These are phyloP conservation scores for Nephrotoma appendiculata DNA, from an alignment of 2,888 invertebrate species.

Conservation along the genomic window DNA sequence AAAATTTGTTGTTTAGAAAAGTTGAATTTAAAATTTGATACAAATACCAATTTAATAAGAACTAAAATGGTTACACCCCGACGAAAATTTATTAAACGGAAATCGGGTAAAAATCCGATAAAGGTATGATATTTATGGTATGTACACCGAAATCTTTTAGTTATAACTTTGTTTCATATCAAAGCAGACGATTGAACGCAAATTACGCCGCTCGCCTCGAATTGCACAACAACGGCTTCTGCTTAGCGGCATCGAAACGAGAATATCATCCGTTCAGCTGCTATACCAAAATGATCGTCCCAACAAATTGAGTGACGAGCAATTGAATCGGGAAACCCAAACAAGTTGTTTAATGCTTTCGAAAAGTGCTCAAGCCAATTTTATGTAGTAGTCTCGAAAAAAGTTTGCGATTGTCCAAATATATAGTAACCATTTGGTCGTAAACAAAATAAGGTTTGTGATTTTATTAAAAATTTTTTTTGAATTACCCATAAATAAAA, in stretches of 20 bases:
- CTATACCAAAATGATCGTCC: not conserved
- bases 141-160: not conserved
- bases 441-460: not conserved
- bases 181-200: not conserved
- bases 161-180: not conserved
- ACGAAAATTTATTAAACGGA: not conserved
- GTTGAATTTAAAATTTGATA: not conserved
- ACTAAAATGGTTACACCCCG: not conserved
- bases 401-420: not conserved
- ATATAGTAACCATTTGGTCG: not conserved
- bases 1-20: not conserved
- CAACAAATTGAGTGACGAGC: not conserved
- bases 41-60: not conserved
- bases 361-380: not conserved
- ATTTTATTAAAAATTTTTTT: not conserved
- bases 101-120: not conserved
- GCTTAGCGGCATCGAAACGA: not conserved
- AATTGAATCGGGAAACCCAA: not conserved
- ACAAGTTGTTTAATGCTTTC: not conserved
- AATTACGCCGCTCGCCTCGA: not conserved
- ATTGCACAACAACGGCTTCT: not conserved
- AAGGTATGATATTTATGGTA: not conserved
- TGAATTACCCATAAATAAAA: not conserved
- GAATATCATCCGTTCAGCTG: not conserved
- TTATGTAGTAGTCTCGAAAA: not conserved